Base-by-base conservation (phyloP, 2,113 vertebrate genomes). In the Neomonachus schauinslandi region DNA sequence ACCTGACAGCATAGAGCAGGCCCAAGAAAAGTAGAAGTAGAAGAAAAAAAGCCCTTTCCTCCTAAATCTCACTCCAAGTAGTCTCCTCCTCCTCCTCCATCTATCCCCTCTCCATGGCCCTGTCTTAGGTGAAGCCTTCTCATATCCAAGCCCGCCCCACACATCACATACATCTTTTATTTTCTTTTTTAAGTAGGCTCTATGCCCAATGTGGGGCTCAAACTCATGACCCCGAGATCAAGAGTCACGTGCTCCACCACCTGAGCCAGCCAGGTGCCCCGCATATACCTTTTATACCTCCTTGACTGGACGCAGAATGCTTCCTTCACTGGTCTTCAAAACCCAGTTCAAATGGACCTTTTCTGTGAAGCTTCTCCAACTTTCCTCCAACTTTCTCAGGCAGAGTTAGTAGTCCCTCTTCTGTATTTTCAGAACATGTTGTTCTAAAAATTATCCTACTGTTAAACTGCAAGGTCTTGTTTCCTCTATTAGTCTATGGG, bases 251-350 rank as follows among this genome's bases (percentile, higher is more conserved):
- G 26, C 42, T 77, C 26, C 33, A 69, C 28, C 3, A 3, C 14
- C 74, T 77, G 74, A 8, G 46, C 74, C 72, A 76, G 72, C 24
- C 42, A 77, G 42, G 42, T 0, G 2, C 26, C 26, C 74, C 2
- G 0, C 74, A 49, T 31, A 16, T 28, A 49, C 12, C 15, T 26
- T 67, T 53, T 39, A 22, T 11, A 72, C 36, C 51, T 79, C 55
- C 26, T 67, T 63, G 77, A 53, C 51, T 61, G 13, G 19, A 84
- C 39, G 8, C 26, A 72, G 53, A 55, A 81, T 33, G 28, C 31
- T 82, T 74, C 79, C 59, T 59, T 92, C 46, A 24, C 71, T 59
- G 31, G 31, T 87, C 39, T 94, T 89, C 87, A 93, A 76, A 94
- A 65, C n/a, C 49, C 51, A 84, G n/a, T 76, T 96, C 69, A 67